Evolutionary conservation across 2,113 vertebrate species (phyloP), one percentile per base, ranked within the genome.

Genomic region (Microcebus lehilahytsara): DNA sequence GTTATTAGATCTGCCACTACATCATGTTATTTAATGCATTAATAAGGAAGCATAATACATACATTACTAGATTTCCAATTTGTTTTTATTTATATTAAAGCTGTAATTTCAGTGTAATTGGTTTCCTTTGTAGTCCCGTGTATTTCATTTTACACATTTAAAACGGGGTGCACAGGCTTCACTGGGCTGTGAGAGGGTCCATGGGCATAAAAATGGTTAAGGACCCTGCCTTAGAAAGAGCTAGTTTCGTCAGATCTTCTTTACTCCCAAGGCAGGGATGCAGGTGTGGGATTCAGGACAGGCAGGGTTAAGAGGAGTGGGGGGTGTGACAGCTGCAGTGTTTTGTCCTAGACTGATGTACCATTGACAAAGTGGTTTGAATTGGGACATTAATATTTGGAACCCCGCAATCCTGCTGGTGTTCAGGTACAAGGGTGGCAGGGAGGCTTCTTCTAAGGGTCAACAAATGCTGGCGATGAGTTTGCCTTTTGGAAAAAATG

Each of bases 241-340:
- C n/a, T 71, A 20, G 9, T n/a, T 88, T 78, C 34, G 11, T 72
- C 20, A 34, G 11, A 72, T 51, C 19, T 8, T 71, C 25, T 75
- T 56, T 60, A 78, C 13, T 0, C 0, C 3, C 0, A 14, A 51
- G 77, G 25, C 1, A 37, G 62, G 34, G 27, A 71, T 22, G 10
- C 19, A 30, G 37, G 12, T 42, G 5, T 30, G 58, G 71, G 22
- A 25, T 25, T 62, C 67, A 56, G 40, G n/a, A 74, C 30, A 27
- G 30, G 14, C 60, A 71, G 78, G n/a, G 32, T 37, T 51, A 20
- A 62, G 60, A 66, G 5, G 34, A 34, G 6, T 9, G 56, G n/a
- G 9, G 7, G 27, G 16, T 5, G 14, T 2, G 27, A 30, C 4
- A 3, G 12, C 19, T 2, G 3, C 6, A 1, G 4, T 4, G 22